Evolutionary conservation across 2,888 invertebrate species (phyloP).

Genomic region (Macrosiphum euphorbiae): DNA sequence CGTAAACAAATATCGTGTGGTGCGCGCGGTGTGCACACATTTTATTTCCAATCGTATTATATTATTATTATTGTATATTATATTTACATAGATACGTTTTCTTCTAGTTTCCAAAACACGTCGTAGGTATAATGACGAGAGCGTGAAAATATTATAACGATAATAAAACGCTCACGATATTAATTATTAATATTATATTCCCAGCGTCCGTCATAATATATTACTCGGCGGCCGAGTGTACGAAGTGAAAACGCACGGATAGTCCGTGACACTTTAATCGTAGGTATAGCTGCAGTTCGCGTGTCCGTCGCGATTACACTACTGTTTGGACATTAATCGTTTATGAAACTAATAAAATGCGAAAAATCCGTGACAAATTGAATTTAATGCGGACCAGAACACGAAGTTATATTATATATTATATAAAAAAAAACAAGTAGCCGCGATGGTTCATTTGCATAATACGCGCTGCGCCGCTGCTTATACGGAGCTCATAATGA

Average conservation of each 20-base stretch:
- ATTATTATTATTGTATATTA: neutral
- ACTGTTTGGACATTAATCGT: constrained; percentile 39
- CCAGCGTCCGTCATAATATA: constrained; percentile 23
- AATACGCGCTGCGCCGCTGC: constrained; percentile 2
- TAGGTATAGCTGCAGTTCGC: neutral
- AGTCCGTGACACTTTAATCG: neutral
- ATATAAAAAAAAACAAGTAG: constrained; percentile 14
- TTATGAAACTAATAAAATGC: constrained; percentile 53
- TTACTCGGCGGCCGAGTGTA: neutral
- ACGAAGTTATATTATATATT: neutral
- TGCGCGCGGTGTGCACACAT: neutral
- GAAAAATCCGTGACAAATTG: constrained; percentile 51
- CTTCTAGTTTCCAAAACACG: neutral
- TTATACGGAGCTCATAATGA: neutral
- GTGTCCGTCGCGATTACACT: constrained; percentile 43
- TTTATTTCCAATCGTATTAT: constrained; percentile 29
- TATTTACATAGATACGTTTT: neutral
- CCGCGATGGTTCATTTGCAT: constrained; percentile 31
- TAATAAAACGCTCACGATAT: neutral
- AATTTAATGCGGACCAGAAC: neutral
- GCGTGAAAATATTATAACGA: constrained; percentile 40
- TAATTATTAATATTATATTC: constrained; percentile 27
- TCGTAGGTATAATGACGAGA: neutral
- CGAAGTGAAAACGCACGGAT: neutral
- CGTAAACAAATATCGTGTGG: constrained; percentile 29